Base-by-base conservation (phyloP, 2,888 invertebrate genomes). In the Diaperis boleti region DNA sequence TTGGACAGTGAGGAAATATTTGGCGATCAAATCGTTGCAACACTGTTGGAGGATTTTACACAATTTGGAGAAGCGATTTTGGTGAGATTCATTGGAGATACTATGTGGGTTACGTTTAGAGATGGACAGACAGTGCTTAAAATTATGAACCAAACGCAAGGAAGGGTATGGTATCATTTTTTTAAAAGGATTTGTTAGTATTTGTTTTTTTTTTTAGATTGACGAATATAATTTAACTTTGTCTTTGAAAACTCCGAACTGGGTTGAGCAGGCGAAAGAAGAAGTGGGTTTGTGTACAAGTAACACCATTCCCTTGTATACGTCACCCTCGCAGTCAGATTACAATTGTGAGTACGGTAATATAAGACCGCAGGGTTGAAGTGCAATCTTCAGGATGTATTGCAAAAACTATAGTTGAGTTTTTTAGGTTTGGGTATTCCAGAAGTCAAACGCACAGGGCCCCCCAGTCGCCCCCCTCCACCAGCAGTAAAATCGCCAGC, bases 81-180 rank as follows among this genome's bases (percentile, higher is more conserved):
- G 41, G 94, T 96, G 2, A 88, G 96, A 66, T 96, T 96, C 81
- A 92, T 96, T 10, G 94, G 91, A 15, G 92, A 89, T 62, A 91
- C 92, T 10, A 89, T 98, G 84, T 94, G 95, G 90, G 89, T 98
- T 17, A 95, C 96, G 5, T 96, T 97, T 79, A 87, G 93, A 70
- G 93, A 94, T 75, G 96, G 97, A 0, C 91, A 92, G 76, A 90
- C 91, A 69, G 97, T 97, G 2, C 80, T 98, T 14, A 88, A 89
- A 62, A 93, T 93, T 1, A 64, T 76, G 67, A 74, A 72, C 60
- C 76, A 76, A 62, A 78, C 76, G 1, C 69, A 71, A 31, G 77
- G 77, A 13, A 55, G 64, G 22, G 65, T 62, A 54, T 45, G 29
- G 11, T 11, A 33, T 31, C 33, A 11, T 11, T 11, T n/a, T 33